phyloP scores from a whole-genome alignment of 2,888 invertebrate genomes.

The Carpatolechia fugitivella region DNA sequence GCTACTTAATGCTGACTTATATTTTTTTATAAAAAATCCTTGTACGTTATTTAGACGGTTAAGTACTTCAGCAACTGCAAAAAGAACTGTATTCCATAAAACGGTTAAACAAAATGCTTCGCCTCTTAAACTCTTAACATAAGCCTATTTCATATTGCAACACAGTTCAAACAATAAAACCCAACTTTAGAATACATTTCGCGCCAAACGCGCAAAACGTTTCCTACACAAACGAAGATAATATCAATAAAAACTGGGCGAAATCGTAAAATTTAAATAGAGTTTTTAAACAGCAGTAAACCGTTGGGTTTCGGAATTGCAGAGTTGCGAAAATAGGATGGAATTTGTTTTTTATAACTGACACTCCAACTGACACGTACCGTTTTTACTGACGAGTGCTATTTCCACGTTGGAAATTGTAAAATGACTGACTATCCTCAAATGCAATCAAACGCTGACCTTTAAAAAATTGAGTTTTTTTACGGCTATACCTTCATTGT shows the following conservation, averaged over 20 bases:
- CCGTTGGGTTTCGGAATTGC: conserved; percentile 25
- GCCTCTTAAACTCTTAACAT: not conserved
- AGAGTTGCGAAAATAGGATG: conserved; percentile 17
- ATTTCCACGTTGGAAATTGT: not conserved
- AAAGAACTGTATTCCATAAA: no score
- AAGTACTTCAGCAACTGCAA: no score
- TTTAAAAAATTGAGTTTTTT: no score
- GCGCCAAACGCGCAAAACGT: conserved; percentile 17
- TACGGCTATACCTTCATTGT: no score
- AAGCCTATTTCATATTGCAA: not conserved
- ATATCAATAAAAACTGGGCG: conserved; percentile 41
- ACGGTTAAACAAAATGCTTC: not conserved
- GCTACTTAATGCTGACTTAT: no score
- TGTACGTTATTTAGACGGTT: no score
- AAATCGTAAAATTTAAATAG: conserved; percentile 39
- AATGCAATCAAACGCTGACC: no score
- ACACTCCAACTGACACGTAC: not conserved
- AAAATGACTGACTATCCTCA: no score
- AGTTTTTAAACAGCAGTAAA: conserved; percentile 36
- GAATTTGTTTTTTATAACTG: conserved; percentile 3
- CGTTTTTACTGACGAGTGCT: not conserved
- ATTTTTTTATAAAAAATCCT: no score
- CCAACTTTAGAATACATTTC: not conserved
- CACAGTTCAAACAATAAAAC: not conserved
- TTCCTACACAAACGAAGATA: conserved; percentile 30